phyloP scores from a whole-genome alignment of 2,888 invertebrate genomes.

The Drosophila histrio region DNA sequence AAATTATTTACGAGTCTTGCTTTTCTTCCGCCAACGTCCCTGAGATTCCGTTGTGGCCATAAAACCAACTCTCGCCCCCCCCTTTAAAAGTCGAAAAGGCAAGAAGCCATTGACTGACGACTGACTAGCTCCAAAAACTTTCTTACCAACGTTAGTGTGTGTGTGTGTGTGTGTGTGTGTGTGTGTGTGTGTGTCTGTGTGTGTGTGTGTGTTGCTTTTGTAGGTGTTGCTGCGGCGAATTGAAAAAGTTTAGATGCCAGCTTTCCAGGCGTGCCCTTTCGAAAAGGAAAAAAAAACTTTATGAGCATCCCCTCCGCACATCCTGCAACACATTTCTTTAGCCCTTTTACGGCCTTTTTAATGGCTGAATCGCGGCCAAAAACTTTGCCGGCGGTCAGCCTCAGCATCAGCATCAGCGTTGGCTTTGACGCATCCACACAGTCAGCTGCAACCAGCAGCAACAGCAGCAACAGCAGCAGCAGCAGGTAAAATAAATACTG shows the following conservation, averaged over 20 bases:
- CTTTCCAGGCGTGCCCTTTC: conserved; percentile 10
- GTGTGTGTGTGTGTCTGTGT: conserved; percentile 13
- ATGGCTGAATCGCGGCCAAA: conserved; percentile 56
- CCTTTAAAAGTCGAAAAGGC: conserved; percentile 6
- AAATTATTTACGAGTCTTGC: conserved; percentile 69
- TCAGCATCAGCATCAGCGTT: conserved; percentile 8
- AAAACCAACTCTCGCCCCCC: conserved; percentile 42
- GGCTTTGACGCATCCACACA: not conserved
- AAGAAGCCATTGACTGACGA: conserved; percentile 62
- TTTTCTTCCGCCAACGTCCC: not conserved
- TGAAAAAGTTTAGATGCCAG: conserved; percentile 72
- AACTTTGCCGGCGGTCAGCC: conserved; percentile 68
- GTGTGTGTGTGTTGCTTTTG: conserved; percentile 27
- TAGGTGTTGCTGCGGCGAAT: conserved; percentile 74
- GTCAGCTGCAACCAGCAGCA: not conserved
- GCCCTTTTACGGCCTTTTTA: conserved; percentile 71
- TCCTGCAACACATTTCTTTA: conserved; percentile 2
- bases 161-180: not conserved
- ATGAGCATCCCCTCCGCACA: conserved; percentile 47
- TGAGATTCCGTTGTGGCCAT: conserved; percentile 60
- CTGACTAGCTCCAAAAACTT: conserved; percentile 58
- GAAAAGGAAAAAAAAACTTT: conserved; percentile 51
- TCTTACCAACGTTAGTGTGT: conserved; percentile 15
- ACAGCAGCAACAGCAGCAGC: not conserved
- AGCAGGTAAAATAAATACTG: conserved; percentile 19